Base-by-base conservation (phyloP, 2,888 invertebrate species). In the Neuroscelio doddi region DNA sequence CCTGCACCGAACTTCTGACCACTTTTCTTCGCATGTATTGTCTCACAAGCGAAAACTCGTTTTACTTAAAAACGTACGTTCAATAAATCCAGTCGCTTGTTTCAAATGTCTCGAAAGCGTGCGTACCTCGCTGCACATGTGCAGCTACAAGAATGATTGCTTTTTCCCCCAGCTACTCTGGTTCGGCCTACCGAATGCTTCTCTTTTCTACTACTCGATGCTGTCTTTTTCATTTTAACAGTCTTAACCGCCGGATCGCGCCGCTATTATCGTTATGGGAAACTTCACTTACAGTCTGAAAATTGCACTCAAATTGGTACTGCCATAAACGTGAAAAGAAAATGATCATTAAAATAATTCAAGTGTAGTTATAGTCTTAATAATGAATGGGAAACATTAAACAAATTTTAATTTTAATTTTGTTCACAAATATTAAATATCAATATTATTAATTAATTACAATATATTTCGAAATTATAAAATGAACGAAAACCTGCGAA, bases 81-180 rank as follows among this genome's bases (percentile, higher is more conserved):
- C 59, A 56, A 67, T 67, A 63, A 59, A 67, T 67, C 58, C 56
- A 51, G 63, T 41, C 52, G 59, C 67, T 67, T 67, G 66, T 67
- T 63, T 67, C 67, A 51, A 59, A 67, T 63, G 63, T 63, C 67
- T 67, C 39, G 55, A 63, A 67, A 67, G 63, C 63, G 63, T 56
- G 67, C 63, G 63, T 58, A 56, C 53, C 41, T 49, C 16, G 14
- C 50, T 42, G 44, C 58, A 66, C 66, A 66, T 62, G 66, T 66
- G 66, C 66, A 66, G 29, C 42, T 39, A 41, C 59, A 59, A 67
- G 67, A 67, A 61, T 63, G 63, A 64, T 64, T 56, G 59, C 63
- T 55, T 64, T n/a, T 56, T 47, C 47, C 63, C 50, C 52, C 44
- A 57, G 45, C 53, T 47, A 67, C 63, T 67, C 44, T 56, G 52